phyloP scores from a whole-genome alignment of 2,113 vertebrate species.

The Cinclus cinclus region DNA sequence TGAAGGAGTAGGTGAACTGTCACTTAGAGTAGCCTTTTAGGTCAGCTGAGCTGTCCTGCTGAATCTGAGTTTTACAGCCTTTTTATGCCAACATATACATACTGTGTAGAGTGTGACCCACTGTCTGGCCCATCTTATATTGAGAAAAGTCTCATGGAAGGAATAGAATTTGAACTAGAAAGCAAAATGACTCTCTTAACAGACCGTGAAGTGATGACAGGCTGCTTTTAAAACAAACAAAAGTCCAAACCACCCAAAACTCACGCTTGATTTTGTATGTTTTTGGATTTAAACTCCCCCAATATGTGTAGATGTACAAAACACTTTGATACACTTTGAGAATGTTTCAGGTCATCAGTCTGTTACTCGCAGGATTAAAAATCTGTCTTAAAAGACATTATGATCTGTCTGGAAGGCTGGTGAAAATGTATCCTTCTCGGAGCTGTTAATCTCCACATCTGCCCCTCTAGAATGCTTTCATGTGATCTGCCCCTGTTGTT shows the following conservation, averaged over 20 bases:
- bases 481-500: constrained; percentile 46
- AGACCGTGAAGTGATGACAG: constrained; percentile 55
- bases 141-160: not conserved
- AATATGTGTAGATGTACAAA: not conserved
- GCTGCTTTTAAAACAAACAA: constrained; percentile 50
- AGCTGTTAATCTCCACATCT: constrained; percentile 59
- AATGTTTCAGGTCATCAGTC: constrained; percentile 34
- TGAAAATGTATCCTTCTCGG: constrained; percentile 53
- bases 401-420: constrained; percentile 26
- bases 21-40: not conserved
- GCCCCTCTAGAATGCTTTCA: constrained; percentile 56
- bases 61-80: not conserved
- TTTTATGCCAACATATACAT: not conserved
- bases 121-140: not conserved
- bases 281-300: not conserved
- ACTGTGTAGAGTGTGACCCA: not conserved
- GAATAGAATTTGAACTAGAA: not conserved
- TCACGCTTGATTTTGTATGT: not conserved
- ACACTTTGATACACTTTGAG: not conserved
- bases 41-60: not conserved
- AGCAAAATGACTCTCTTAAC: not conserved
- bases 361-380: constrained; percentile 46
- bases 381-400: constrained; percentile 7
- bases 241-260: constrained; percentile 6
- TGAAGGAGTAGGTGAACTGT: not conserved